Conservation (phyloP, 92 coral and sea anemone species). For the Porites evermanni region DNA sequence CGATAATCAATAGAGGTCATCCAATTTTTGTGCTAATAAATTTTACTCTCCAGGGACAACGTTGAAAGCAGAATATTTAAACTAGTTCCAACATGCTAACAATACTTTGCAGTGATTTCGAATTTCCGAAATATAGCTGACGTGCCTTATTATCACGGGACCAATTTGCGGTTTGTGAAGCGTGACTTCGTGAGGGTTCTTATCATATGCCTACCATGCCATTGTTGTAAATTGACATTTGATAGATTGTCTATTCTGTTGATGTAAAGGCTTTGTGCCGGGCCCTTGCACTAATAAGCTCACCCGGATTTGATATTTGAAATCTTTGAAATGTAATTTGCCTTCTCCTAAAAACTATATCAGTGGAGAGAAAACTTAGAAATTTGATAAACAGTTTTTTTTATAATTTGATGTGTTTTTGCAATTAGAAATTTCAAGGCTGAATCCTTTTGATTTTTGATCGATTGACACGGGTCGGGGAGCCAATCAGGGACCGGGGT, state of each 20-base stretch:
- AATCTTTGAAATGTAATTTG: too few species aligned
- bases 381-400: too few species aligned
- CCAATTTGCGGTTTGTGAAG: neutral
- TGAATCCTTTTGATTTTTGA: too few species aligned
- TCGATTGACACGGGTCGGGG: too few species aligned
- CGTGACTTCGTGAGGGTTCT: neutral
- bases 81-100: neutral
- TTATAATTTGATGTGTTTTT: too few species aligned
- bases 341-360: too few species aligned
- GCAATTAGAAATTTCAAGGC: too few species aligned
- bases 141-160: neutral
- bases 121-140: slow-evolving; percentile 1
- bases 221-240: slow-evolving; percentile 38
- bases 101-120: neutral
- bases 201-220: neutral
- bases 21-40: slow-evolving; percentile 17
- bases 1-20: slow-evolving; percentile 41
- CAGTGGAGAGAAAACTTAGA: too few species aligned
- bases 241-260: slow-evolving; percentile 4
- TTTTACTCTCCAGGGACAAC: slow-evolving; percentile 8
- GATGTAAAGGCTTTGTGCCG: neutral
- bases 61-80: neutral
- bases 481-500: neutral
- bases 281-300: neutral
- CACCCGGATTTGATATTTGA: neutral